Base-by-base conservation (phyloP, 2,113 vertebrate species). In the Aptenodytes forsteri region DNA sequence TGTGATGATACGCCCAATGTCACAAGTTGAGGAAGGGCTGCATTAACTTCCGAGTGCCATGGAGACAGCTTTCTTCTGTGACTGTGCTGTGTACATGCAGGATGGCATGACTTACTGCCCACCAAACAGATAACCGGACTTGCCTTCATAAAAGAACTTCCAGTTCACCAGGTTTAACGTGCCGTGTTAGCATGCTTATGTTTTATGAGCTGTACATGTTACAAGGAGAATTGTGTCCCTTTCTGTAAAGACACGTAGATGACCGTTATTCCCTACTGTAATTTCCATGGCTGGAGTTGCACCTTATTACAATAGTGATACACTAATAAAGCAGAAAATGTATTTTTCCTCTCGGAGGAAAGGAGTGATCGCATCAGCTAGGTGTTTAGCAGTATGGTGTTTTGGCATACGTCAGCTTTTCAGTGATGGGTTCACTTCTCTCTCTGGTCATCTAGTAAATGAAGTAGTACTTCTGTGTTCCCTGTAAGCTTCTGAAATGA, bases 321-420 rank as follows among this genome's bases (percentile, higher is more conserved):
- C 38, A 10, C 7, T 29, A 75, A 56, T 61, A 79, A 79, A 87
- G 34, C 10, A 56, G 27, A 6, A 69, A 61, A 40, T 17, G 12
- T 26, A 8, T 46, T 77, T 65, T 92, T 91, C 5, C 4, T 46
- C 9, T 50, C 2, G 1, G 30, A 69, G 36, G 19, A 65, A 36
- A 38, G 16, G 30, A 11, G 7, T 5, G 2, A 12, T 70, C 8
- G 1, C 25, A 30, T 32, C 21, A 32, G 16, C 19, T 1, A 5
- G 20, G 15, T 1, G 1, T 50, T 59, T 16, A 13, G 52, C 0
- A 0, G 12, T 18, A 6, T 18, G 22, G 7, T 79, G 46, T 10
- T 66, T 61, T 20, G 3, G 38, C 34, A 27, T 4, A 3, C 6
- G 14, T 71, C 36, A 50, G 52, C 59, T 69, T 38, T 49, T 94